Evolutionary conservation across 92 coral and sea anemone genomes (phyloP), one percentile per base, ranked within the genome.

Genomic region (Heliopora coerulea): DNA sequence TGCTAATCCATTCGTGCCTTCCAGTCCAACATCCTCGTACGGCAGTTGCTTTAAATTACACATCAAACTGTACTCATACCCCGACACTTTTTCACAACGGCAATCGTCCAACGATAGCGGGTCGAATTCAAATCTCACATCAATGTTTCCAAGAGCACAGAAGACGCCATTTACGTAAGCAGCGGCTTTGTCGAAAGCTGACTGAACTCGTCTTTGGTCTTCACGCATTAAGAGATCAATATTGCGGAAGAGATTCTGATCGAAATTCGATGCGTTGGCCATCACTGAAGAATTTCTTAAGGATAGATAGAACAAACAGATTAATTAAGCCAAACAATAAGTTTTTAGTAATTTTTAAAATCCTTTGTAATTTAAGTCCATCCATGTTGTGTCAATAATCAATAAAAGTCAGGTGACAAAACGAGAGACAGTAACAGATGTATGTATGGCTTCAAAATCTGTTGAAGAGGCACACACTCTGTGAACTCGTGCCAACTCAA

Each of bases 91-190:
- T 41, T 70, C 77, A 26, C 77, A 70, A 32, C 77, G 62, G 19
- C 77, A 70, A 18, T 70, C 77, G 24, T 70, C 77, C 21, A 70
- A 25, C 27, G 77, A 70, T 4, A 70, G 60, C 33, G 77, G 77
- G 54, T 70, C 77, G 54, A 70, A 70, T 28, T 70, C 77, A 35
- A 70, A 70, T 49, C 77, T 70, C 3, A 70, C 44, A 70, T 70
- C 77, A 70, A 70, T 52, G 33, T 49, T 70, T 19, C 62, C 37
- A 13, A 70, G 32, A 52, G 30, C 49, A 54, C 77, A 70, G 54
- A 70, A 70, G 30, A 70, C 11, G 14, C 77, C 77, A 34, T 70
- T 70, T 13, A 70, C 29, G 33, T 30, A 52, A 1, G 48, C 77
- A 54, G 77, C 77, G 30, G 63, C 77, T 29, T 54, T 70, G 30